phyloP scores from a whole-genome alignment of 2,888 invertebrate species.

The Andrena bucephala region DNA sequence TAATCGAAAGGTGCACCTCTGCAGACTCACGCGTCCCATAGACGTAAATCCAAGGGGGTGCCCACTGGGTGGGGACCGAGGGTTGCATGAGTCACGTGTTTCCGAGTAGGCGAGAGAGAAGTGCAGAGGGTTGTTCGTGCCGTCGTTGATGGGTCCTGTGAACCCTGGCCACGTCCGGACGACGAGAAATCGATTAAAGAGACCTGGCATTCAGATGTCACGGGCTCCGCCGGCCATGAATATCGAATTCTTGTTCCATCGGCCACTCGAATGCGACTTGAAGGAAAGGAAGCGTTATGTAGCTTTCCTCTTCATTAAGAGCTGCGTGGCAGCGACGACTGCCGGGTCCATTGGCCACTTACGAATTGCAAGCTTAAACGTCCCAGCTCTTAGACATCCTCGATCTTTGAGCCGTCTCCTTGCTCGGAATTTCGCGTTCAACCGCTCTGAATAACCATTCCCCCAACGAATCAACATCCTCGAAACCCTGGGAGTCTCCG shows the following conservation, averaged over 20 bases:
- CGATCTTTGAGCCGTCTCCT: constrained; percentile 10
- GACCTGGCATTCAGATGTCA: constrained; percentile 31
- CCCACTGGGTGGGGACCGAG: constrained; percentile 8
- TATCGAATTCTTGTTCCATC: constrained; percentile 49
- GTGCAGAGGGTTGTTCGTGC: constrained; percentile 7
- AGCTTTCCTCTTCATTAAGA: constrained; percentile 33
- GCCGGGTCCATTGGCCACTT: constrained; percentile 18
- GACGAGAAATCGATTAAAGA: constrained; percentile 52
- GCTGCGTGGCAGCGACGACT: neutral
- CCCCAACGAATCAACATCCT: neutral
- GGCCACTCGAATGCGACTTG: constrained; percentile 13
- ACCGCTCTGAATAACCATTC: constrained; percentile 36
- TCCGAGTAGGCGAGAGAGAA: constrained; percentile 28
- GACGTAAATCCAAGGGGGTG: constrained; percentile 36
- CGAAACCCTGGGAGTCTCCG: constrained; percentile 1
- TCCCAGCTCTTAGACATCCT: constrained; percentile 25
- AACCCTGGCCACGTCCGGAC: constrained; percentile 26
- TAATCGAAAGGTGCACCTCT: constrained; percentile 42
- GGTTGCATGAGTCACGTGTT: constrained; percentile 56
- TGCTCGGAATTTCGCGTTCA: constrained; percentile 8
- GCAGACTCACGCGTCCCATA: constrained; percentile 30
- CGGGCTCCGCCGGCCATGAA: constrained; percentile 38
- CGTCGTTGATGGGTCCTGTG: constrained; percentile 21
- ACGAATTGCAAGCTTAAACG: constrained; percentile 28
- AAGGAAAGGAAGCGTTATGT: constrained; percentile 11